Percentiles rank a stretch among this genome's conserved stretches.
Evolutionary conservation across 2,888 invertebrate species (phyloP).

Genomic region (Uropetala carovei): DNA sequence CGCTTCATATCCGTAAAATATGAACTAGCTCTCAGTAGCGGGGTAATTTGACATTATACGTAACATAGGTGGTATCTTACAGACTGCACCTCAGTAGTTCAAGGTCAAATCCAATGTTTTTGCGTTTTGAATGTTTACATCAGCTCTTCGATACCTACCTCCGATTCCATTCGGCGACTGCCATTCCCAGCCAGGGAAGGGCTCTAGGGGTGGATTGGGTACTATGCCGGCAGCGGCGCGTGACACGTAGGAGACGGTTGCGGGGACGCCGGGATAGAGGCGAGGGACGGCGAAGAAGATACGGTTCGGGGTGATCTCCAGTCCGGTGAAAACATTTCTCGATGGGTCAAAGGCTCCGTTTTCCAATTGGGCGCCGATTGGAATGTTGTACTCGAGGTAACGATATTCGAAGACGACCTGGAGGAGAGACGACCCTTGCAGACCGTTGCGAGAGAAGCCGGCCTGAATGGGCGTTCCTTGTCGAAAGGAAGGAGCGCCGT

Average conservation of each 20-base stretch:
- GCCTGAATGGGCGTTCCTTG: background rate
- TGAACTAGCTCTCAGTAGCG: no score
- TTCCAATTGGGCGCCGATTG: constrained; percentile 78
- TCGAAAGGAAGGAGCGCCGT: background rate
- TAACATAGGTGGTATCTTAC: no score
- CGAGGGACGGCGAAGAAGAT: constrained; percentile 87
- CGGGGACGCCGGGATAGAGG: constrained; percentile 85
- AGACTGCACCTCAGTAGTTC: no score
- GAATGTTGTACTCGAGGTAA: constrained; percentile 82
- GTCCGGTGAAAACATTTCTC: constrained; percentile 86
- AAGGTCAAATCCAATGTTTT: background rate
- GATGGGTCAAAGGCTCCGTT: constrained; percentile 80
- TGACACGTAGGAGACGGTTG: constrained; percentile 84
- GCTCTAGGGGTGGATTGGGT: constrained; percentile 82
- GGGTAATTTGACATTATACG: no score
- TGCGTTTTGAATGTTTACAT: constrained; percentile 56
- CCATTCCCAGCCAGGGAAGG: constrained; percentile 88
- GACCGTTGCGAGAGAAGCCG: background rate
- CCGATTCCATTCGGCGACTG: constrained; percentile 79
- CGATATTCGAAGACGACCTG: constrained; percentile 85
- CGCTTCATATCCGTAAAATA: no score
- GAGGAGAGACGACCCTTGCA: constrained; percentile 72
- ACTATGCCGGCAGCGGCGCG: constrained; percentile 76
- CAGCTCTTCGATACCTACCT: constrained; percentile 74
- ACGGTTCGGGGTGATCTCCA: constrained; percentile 84